A percentile compares a stretch with the other conserved stretches of the same genome.
Conservation (phyloP, 1,140 invertebrate genomes). For the Triops longicaudatus region DNA sequence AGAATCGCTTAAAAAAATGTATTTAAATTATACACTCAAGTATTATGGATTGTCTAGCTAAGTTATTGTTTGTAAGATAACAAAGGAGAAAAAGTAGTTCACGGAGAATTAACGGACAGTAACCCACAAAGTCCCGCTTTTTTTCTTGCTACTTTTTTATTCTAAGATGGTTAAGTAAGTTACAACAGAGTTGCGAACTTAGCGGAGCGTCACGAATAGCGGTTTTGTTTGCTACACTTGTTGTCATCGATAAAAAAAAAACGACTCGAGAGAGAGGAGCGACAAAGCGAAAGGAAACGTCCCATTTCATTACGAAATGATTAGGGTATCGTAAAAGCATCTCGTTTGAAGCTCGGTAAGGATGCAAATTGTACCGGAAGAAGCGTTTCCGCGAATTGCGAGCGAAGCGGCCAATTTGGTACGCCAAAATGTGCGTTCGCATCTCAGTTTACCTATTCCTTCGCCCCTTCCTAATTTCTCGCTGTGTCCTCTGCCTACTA, state of each 20-base stretch:
- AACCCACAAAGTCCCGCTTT: slow-evolving; percentile 1
- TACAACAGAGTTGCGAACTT: too few relatives aligned
- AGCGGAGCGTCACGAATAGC: too few relatives aligned
- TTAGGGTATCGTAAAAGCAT: neutral
- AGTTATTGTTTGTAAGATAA: too few relatives aligned
- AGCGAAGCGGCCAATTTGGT: neutral
- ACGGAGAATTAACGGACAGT: neutral
- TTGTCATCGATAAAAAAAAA: neutral
- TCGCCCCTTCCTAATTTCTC: slow-evolving; percentile 1
- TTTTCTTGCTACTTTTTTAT: neutral
- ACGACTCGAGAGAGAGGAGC: neutral
- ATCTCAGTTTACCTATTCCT: slow-evolving; percentile 6
- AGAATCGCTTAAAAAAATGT: too few relatives aligned
- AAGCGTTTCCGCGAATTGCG: neutral
- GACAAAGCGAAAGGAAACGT: neutral
- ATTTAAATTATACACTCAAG: too few relatives aligned
- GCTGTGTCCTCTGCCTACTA: slow-evolving; percentile 5
- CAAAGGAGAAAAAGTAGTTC: neutral
- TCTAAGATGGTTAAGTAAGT: neutral
- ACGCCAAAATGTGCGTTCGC: slow-evolving; percentile 10
- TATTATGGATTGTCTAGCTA: too few relatives aligned
- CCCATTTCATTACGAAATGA: neutral
- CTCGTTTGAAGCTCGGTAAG: neutral
- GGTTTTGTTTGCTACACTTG: neutral
- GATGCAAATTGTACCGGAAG: neutral